A percentile compares a stretch with the other conserved stretches of the same genome.
Conservation (phyloP, 2,113 vertebrate genomes). For the Coreoperca whiteheadi region DNA sequence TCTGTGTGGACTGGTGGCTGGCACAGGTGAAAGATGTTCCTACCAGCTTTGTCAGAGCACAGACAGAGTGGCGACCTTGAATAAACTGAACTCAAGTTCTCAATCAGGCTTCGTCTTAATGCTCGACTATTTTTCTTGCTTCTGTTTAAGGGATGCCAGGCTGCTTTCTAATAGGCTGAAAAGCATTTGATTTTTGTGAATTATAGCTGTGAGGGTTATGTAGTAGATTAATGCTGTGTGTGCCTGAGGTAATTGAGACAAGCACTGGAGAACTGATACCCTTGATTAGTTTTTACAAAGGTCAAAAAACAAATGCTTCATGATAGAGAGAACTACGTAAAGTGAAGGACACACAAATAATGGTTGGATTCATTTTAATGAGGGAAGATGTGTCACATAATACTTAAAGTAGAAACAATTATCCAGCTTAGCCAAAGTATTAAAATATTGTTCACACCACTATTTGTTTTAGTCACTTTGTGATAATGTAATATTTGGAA, state of each 20-base stretch:
- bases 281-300: slow-evolving; percentile 9
- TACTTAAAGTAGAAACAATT: not conserved
- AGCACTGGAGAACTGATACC: not conserved
- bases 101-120: not conserved
- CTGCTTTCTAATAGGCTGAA: not conserved
- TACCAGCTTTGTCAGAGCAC: slow-evolving; percentile 9
- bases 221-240: slow-evolving; percentile 10
- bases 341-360: not conserved
- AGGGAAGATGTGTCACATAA: not conserved
- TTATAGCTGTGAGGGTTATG: not conserved
- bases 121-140: slow-evolving; percentile 25
- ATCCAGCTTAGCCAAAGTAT: not conserved
- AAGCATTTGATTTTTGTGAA: slow-evolving; percentile 5
- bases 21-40: slow-evolving; percentile 63
- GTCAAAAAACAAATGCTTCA: slow-evolving; percentile 15
- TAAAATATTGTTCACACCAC: not conserved
- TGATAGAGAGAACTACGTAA: not conserved
- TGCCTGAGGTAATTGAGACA: not conserved
- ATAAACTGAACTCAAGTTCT: slow-evolving; percentile 24
- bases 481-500: not conserved
- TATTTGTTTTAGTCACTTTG: not conserved
- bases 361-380: not conserved
- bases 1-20: slow-evolving; percentile 17
- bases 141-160: not conserved
- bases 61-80: slow-evolving; percentile 35